Evolutionary conservation across 2,797 vertebrate genomes (phyloP).

Genomic region (Cynopterus sphinx): DNA sequence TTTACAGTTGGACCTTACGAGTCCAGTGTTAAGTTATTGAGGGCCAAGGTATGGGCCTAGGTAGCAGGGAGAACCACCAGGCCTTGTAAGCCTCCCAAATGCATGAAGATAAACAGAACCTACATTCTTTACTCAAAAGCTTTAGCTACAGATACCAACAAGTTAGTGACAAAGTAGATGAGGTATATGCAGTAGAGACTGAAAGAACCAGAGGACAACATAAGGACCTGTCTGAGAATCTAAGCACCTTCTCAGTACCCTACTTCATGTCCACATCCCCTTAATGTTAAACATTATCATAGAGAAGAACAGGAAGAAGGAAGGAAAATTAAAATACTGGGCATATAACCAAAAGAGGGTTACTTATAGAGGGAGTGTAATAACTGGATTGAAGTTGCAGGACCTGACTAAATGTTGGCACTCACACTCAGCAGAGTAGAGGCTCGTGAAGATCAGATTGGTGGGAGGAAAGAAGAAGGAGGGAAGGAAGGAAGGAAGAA

Average conservation of each 20-base stretch:
- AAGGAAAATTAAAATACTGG: not conserved
- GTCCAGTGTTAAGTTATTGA: not conserved
- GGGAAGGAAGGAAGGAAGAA: not conserved
- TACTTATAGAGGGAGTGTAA: not conserved
- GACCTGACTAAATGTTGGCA: not conserved
- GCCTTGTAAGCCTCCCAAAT: not conserved
- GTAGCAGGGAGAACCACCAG: not conserved
- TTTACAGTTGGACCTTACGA: not conserved
- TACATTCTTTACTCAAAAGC: not conserved
- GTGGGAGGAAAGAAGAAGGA: too few species aligned
- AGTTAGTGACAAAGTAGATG: not conserved
- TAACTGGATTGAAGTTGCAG: not conserved
- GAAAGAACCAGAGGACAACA: not conserved
- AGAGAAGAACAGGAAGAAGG: not conserved
- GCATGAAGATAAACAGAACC: not conserved
- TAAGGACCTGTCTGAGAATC: not conserved
- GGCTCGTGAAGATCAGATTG: not conserved
- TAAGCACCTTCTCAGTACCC: not conserved
- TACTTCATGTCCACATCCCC: fast-evolving
- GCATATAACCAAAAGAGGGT: not conserved
- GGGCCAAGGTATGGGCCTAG: not conserved
- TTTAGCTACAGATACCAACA: not conserved
- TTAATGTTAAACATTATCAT: not conserved
- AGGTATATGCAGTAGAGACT: not conserved
- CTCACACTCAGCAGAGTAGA: not conserved